Evolutionary conservation across 2,113 vertebrate genomes (phyloP), one percentile per base, ranked within the genome.

Genomic region (Rhabdornis inornatus): DNA sequence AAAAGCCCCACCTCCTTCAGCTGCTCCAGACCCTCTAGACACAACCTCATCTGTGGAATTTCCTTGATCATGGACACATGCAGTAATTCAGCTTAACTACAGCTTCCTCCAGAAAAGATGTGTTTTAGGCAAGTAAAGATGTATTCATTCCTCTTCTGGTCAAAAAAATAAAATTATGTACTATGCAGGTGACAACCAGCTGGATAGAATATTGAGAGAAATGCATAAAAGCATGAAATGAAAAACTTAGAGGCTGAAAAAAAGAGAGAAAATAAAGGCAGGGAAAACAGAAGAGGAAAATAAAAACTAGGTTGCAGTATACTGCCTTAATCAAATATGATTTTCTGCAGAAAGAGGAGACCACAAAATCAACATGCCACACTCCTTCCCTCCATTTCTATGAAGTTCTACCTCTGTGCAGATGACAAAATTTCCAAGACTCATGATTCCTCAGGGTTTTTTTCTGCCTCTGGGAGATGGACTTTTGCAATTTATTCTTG

Each of bases 401-500:
- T 42, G 39, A 80, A 79, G 23, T 15, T 83, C 52, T 79, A 25
- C 13, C 31, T 9, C 63, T 33, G 8, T n/a, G 55, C n/a, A 44
- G 45, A 57, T 74, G 47, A 47, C 15, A 75, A 74, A 13, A 31
- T 66, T 69, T 37, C 50, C 20, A 28, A 24, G 53, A 18, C 18
- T 53, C 6, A 3, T 24, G 11, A 72, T 40, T 20, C 17, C 4
- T 50, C 1, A 14, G 23, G 25, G 5, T 0, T 78, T 40, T 37
- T 35, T 45, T 4, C 7, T 20, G 7, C 6, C 15, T 5, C 19
- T 20, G 2, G 3, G 21, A 49, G 6, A 39, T 9, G 19, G 20
- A 35, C 7, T 47, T 80, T 13, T 33, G 8, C 10, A 1, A 1
- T 35, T 56, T 1, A 0, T 49, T 90, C 24, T 20, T 17, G 3